Evolutionary conservation across 2,797 vertebrate genomes (phyloP), one percentile per base, ranked within the genome.

Genomic region (Urosaurus nigricauda): DNA sequence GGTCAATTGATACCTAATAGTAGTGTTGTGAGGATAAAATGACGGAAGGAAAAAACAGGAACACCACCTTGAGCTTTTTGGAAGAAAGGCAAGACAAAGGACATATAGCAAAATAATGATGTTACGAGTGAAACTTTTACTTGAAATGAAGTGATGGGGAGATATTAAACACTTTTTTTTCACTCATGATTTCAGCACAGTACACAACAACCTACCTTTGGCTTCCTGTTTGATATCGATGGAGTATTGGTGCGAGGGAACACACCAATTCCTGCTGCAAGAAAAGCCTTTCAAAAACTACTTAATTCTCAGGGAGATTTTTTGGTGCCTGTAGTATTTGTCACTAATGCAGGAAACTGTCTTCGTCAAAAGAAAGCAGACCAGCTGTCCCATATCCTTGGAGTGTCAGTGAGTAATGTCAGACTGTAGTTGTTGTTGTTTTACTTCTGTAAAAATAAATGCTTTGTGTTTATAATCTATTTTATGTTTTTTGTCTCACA

Each of bases 311-410:
- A 97, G 88, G 97, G 98, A 53, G 96, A 97, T 17, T 98, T 98
- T 92, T 84, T 97, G 88, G 95, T 98, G 93, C 98, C 98, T 14
- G 97, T 98, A 0, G 97, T 99, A 0, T 99, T 99, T 32, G 98
- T 99, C 89, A 99, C 98, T 32, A 99, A 98, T 0, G 98, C 98
- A 35, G 98, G 98, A 90, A 98, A 98, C 86, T 98, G 98, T 94
- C 97, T 98, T 68, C 97, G 97, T 71, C 97, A 97, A 91, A 93
- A 97, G 14, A 98, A 98, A 92, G 98, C 98, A 0, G 96, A 97
- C 68, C 98, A 98, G 94, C 93, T 99, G 92, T 98, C 98, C 70
- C 96, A 96, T 53, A 93, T 98, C 0, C 96, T 99, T 91, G 97
- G 97, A 4, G 95, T 98, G 51, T 96, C 97, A 90, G 98, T 99